Conservation (phyloP, 2,113 vertebrate species). For the Redunca redunca region DNA sequence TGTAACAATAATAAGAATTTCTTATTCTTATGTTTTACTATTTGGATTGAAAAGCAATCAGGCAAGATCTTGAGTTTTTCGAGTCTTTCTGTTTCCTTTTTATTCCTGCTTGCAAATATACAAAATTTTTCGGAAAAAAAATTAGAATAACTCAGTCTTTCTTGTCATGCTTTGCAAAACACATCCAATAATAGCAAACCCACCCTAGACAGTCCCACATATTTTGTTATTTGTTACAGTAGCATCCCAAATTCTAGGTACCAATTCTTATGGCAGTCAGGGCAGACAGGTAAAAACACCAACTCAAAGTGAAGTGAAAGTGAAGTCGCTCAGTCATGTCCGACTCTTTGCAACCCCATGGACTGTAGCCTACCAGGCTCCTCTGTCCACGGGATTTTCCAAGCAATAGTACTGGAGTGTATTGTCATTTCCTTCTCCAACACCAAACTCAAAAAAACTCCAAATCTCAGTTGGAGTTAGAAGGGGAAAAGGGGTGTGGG, state of each 20-base stretch:
- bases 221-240: background rate
- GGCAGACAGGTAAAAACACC: background rate
- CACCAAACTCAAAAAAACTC: background rate
- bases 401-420: no score
- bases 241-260: background rate
- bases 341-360: no score
- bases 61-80: background rate
- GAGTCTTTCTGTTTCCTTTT: background rate
- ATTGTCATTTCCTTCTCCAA: no score
- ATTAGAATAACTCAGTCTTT: background rate
- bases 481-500: fast-evolving
- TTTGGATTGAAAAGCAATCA: background rate
- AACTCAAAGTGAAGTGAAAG: background rate
- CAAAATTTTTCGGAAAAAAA: background rate
- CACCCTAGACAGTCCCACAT: background rate
- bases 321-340: no score
- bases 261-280: background rate
- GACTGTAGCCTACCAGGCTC: no score
- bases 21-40: background rate
- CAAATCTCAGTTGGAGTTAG: background rate
- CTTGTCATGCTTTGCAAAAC: background rate
- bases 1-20: background rate
- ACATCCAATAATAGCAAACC: background rate
- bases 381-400: no score
- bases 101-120: background rate